Percentiles rank a stretch among this genome's conserved stretches.
These are phyloP conservation scores for Porites lobata DNA, from an alignment of 92 coral and sea anemone species.

Conservation along the genomic window DNA sequence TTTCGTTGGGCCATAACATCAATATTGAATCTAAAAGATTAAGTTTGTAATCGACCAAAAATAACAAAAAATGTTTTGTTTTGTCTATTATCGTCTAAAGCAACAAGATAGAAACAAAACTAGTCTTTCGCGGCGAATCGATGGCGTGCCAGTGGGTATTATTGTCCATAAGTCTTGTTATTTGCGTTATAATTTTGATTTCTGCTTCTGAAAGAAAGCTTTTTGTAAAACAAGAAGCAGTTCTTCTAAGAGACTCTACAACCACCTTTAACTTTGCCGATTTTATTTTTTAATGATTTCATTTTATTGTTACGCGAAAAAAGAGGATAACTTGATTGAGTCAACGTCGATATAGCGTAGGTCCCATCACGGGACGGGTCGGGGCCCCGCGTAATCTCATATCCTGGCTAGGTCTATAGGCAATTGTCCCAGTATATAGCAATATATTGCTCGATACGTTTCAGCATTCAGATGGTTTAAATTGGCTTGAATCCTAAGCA, in stretches of 20 bases:
- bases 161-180: neutral
- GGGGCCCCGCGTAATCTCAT: neutral
- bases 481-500: neutral
- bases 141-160: neutral
- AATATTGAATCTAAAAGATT: slow-evolving; percentile 58
- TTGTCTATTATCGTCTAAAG: slow-evolving; percentile 33
- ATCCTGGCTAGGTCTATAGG: neutral
- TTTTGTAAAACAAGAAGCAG: neutral
- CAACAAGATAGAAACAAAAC: slow-evolving; percentile 8
- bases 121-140: neutral
- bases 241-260: neutral
- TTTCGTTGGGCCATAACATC: slow-evolving; percentile 53
- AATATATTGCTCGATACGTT: neutral
- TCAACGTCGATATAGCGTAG: too few species aligned
- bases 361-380: neutral
- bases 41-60: slow-evolving; percentile 49
- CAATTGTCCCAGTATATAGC: neutral
- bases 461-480: neutral
- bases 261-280: neutral
- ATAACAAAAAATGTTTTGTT: slow-evolving; percentile 51
- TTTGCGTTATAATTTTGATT: neutral
- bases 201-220: neutral
- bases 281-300: too few species aligned
- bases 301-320: too few species aligned
- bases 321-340: too few species aligned